Percentiles rank a stretch among this genome's conserved stretches.
phyloP scores from a whole-genome alignment of 1,140 invertebrate species.

The Zaprionus vittiger region DNA sequence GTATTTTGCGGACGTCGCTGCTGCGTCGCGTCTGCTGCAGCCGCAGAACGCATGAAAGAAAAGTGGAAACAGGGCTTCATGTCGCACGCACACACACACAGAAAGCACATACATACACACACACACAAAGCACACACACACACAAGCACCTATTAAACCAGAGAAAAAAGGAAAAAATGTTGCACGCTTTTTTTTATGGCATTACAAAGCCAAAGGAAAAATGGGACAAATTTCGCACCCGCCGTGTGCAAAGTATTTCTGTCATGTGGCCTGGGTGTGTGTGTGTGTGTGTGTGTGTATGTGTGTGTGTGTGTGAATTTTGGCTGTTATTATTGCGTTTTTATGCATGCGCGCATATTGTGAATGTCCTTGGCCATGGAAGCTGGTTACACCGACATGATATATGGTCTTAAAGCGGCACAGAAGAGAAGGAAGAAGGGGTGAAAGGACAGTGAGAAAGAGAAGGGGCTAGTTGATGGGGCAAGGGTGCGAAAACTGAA shows the following conservation, averaged over 20 bases:
- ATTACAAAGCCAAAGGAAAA: slow-evolving; percentile 45
- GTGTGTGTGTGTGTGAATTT: slow-evolving; percentile 32
- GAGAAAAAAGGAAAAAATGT: slow-evolving; percentile 39
- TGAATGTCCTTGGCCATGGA: slow-evolving; percentile 79
- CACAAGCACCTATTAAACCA: slow-evolving; percentile 31
- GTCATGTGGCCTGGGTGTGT: slow-evolving; percentile 35
- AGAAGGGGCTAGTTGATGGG: not conserved
- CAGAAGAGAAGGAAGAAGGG: slow-evolving; percentile 24
- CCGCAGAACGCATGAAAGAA: slow-evolving; percentile 58
- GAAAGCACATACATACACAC: slow-evolving; percentile 17
- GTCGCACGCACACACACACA: slow-evolving; percentile 22
- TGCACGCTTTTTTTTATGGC: slow-evolving; percentile 31
- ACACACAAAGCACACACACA: slow-evolving; percentile 35
- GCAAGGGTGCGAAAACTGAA: slow-evolving; percentile 48
- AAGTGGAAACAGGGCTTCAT: slow-evolving; percentile 32
- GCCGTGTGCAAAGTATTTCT: slow-evolving; percentile 74
- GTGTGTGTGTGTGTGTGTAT: slow-evolving; percentile 26
- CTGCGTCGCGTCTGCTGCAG: slow-evolving; percentile 46
- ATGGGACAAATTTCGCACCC: slow-evolving; percentile 66
- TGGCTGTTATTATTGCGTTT: slow-evolving; percentile 79
- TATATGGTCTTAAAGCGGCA: slow-evolving; percentile 72
- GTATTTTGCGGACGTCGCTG: slow-evolving; percentile 34
- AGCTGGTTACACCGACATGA: slow-evolving; percentile 70
- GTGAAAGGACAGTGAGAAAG: not conserved
- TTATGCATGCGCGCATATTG: slow-evolving; percentile 80